Percentiles rank a stretch among this genome's conserved stretches.
phyloP scores from a whole-genome alignment of 92 coral and sea anemone genomes.

The Paramuricea clavata region DNA sequence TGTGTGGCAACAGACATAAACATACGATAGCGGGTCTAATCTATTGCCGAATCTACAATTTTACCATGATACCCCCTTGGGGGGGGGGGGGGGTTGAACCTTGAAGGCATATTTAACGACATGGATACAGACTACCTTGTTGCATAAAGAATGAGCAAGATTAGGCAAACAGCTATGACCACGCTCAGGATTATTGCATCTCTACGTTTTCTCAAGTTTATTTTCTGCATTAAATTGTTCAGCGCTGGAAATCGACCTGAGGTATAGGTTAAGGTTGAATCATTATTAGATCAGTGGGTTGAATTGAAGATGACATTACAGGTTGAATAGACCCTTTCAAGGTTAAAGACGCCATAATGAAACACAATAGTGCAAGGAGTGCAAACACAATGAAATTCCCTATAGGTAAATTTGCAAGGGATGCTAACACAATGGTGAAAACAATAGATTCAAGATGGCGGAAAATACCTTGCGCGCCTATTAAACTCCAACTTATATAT shows the following conservation, averaged over 20 bases:
- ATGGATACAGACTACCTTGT: slow-evolving; percentile 30
- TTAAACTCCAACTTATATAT: no score
- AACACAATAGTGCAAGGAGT: no score
- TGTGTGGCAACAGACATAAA: not conserved
- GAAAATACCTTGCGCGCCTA: no score
- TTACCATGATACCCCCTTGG: not conserved
- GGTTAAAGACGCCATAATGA: no score
- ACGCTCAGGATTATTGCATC: slow-evolving; percentile 94
- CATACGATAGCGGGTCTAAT: not conserved
- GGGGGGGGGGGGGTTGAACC: not conserved
- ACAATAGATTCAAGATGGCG: no score
- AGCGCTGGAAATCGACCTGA: slow-evolving; percentile 93
- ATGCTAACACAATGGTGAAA: no score
- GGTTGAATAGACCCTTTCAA: no score
- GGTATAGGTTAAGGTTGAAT: slow-evolving; percentile 37
- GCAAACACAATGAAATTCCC: no score
- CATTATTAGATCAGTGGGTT: no score
- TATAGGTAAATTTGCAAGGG: no score
- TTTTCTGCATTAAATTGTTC: slow-evolving; percentile 95
- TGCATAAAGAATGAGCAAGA: slow-evolving; percentile 90
- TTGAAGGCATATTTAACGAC: not conserved
- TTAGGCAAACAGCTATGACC: slow-evolving; percentile 89
- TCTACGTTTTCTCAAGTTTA: slow-evolving; percentile 89
- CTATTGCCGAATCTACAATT: not conserved
- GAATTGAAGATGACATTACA: no score